Conservation (phyloP, 2,797 vertebrate genomes). For the Euphonia xanthogaster region DNA sequence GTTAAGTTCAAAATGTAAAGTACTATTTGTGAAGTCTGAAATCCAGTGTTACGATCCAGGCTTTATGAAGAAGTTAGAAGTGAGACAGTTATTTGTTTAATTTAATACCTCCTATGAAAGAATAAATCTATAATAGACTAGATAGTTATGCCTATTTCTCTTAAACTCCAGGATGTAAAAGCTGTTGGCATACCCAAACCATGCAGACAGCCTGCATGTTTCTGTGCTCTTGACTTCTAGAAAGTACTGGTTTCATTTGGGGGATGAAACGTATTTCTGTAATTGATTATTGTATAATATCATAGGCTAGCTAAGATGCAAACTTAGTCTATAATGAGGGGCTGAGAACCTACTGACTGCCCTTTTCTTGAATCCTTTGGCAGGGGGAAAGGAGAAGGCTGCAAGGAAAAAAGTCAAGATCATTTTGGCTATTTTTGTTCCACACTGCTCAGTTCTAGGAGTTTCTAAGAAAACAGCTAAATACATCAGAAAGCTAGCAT, state of each 20-base stretch:
- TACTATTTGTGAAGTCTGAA: not conserved
- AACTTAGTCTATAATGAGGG: not conserved
- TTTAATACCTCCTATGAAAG: not conserved
- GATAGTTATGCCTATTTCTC: not conserved
- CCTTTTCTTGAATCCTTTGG: not conserved
- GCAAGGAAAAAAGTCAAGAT: not conserved
- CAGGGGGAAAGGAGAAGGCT: not conserved
- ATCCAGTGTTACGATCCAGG: not conserved
- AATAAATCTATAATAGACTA: not conserved
- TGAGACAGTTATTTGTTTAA: not conserved
- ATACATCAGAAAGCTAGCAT: not conserved
- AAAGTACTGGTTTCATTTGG: not conserved
- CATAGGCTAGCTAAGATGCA: not conserved
- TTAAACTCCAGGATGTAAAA: not conserved
- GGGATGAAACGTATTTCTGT: not conserved
- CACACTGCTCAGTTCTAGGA: not conserved
- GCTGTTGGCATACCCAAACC: not conserved
- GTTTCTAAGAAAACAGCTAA: slow-evolving; percentile 23
- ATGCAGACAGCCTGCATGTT: not conserved
- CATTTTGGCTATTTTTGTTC: slow-evolving; percentile 14
- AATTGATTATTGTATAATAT: not conserved
- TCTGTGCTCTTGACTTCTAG: not conserved
- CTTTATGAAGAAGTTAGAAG: not conserved
- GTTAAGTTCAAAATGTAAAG: not conserved
- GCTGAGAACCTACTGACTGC: not conserved